phyloP scores from a whole-genome alignment of 2,113 vertebrate species.

The Tragulus kanchil region DNA sequence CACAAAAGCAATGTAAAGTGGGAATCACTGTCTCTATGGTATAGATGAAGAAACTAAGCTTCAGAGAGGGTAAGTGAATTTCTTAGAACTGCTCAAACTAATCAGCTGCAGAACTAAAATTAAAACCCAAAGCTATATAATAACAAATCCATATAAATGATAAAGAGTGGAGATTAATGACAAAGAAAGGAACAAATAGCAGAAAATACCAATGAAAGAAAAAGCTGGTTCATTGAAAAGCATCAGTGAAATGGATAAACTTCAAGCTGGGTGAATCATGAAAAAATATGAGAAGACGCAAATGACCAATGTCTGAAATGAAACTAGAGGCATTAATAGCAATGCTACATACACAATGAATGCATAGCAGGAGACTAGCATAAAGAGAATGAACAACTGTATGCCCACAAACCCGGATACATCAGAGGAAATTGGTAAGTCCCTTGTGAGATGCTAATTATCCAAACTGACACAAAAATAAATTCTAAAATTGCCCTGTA shows the following conservation, averaged over 20 bases:
- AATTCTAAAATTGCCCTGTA: neutral
- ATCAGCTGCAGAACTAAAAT: constrained; percentile 12
- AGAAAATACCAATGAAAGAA: constrained; percentile 31
- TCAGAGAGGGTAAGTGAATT: neutral
- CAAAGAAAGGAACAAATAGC: neutral
- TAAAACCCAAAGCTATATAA: neutral
- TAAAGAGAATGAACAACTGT: neutral
- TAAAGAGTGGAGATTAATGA: neutral
- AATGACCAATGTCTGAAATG: neutral
- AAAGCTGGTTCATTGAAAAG: neutral
- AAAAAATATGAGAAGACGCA: neutral
- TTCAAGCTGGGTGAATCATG: neutral
- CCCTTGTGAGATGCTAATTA: neutral
- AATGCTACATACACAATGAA: neutral
- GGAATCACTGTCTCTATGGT: neutral
- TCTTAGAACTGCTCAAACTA: neutral
- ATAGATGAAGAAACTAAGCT: neutral
- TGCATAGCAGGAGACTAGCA: neutral
- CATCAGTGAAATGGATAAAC: neutral
- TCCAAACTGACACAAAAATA: neutral
- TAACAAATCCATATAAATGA: neutral
- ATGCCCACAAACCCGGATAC: neutral
- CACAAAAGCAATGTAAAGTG: neutral
- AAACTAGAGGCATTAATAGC: neutral
- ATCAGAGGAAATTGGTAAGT: neutral